A percentile compares a stretch with the other conserved stretches of the same genome.
phyloP scores from a whole-genome alignment of 2,797 vertebrate genomes.

The Urocyon cinereoargenteus region DNA sequence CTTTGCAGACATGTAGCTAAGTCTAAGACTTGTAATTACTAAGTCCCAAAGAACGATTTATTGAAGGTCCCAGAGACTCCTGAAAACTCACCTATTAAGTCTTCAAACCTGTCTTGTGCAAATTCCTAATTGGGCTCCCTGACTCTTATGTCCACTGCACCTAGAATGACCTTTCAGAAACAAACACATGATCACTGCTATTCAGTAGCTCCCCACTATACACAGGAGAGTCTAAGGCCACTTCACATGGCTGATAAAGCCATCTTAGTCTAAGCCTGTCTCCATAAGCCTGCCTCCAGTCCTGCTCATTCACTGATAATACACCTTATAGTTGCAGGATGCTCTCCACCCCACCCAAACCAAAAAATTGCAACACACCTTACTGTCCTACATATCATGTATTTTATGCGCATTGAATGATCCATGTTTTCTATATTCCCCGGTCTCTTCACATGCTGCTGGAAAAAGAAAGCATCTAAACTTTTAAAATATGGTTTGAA shows the following conservation, averaged over 20 bases:
- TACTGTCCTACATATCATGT: too few relatives aligned
- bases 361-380: not conserved
- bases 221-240: not conserved
- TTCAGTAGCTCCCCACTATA: not conserved
- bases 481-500: not conserved
- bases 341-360: not conserved
- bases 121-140: not conserved
- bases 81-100: not conserved
- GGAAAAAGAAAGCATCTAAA: not conserved
- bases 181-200: not conserved
- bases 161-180: not conserved
- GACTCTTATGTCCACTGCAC: not conserved
- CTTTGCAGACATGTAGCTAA: not conserved
- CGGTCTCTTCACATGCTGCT: not conserved
- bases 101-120: not conserved
- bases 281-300: not conserved
- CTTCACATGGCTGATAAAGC: not conserved
- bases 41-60: not conserved
- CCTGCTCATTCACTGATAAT: not conserved
- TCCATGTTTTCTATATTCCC: not conserved
- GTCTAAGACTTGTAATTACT: not conserved
- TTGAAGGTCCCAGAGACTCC: not conserved
- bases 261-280: not conserved
- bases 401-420: not conserved
- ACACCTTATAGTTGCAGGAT: not conserved